phyloP scores from a whole-genome alignment of 2,797 vertebrate genomes.

The Megalops cyprinoides region DNA sequence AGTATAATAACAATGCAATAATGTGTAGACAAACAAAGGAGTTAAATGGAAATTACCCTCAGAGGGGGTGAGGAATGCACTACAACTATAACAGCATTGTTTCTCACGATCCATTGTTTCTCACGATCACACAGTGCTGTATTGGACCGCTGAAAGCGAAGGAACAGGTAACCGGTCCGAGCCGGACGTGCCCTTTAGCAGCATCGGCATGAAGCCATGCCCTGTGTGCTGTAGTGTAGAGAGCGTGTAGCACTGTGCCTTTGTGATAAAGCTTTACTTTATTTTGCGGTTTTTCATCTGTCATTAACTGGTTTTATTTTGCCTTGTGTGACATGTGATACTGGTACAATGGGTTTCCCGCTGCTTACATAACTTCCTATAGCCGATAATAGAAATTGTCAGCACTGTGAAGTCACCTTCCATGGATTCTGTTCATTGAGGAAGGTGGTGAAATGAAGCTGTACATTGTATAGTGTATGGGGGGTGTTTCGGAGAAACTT shows the following conservation, averaged over 20 bases:
- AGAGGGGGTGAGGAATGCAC: not conserved
- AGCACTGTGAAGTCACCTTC: not conserved
- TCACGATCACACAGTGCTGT: constrained; percentile 81
- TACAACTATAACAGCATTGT: too few relatives aligned
- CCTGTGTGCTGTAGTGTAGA: too few relatives aligned
- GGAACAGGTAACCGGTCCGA: constrained; percentile 80
- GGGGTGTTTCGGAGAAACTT: not conserved
- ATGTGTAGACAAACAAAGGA: too few relatives aligned
- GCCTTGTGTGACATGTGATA: constrained; percentile 27
- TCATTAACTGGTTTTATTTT: not conserved
- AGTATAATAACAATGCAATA: too few relatives aligned
- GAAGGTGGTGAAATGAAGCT: not conserved
- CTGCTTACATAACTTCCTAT: constrained; percentile 44
- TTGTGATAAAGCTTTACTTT: not conserved
- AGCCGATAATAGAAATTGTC: too few relatives aligned
- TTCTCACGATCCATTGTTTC: too few relatives aligned
- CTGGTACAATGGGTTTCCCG: constrained; percentile 18
- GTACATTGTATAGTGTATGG: too few relatives aligned
- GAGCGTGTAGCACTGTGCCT: too few relatives aligned
- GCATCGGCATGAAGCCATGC: too few relatives aligned
- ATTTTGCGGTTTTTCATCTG: not conserved
- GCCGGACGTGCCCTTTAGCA: too few relatives aligned
- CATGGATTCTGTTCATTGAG: not conserved
- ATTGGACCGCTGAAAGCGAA: constrained; percentile 81
- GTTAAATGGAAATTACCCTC: too few relatives aligned